Evolutionary conservation across 2,113 vertebrate genomes (phyloP).

Genomic region (Copsychus sechellarum): DNA sequence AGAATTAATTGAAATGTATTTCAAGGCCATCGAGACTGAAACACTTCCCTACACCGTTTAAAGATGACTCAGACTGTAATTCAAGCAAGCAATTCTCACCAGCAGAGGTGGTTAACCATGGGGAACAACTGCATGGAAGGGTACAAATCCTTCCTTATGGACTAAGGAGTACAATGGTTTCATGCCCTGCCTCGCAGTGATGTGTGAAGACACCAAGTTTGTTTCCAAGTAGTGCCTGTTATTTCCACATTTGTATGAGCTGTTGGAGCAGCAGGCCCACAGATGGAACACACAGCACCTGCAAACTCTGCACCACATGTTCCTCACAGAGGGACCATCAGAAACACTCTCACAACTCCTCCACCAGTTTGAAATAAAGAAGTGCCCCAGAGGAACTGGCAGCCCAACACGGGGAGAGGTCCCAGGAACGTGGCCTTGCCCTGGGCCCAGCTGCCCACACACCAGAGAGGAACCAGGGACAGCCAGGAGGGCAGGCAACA

Average conservation of each 20-base stretch:
- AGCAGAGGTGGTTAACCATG: not conserved
- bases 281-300: not conserved
- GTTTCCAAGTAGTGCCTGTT: fast-evolving
- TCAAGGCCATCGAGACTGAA: not conserved
- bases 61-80: not conserved
- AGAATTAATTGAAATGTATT: not conserved
- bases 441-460: not conserved
- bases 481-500: not conserved
- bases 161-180: fast-evolving
- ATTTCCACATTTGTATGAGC: not conserved
- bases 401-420: fast-evolving
- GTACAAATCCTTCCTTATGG: not conserved
- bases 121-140: not conserved
- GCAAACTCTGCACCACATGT: not conserved
- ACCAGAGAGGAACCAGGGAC: too few species aligned
- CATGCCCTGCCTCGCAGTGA: not conserved
- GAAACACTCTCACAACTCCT: not conserved
- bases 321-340: not conserved
- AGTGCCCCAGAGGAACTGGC: not conserved
- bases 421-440: fast-evolving
- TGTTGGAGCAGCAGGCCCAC: not conserved
- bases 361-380: not conserved
- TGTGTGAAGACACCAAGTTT: not conserved
- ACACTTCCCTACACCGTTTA: not conserved
- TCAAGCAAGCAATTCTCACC: not conserved